Percentiles rank a stretch among this genome's conserved stretches.
Evolutionary conservation across 2,113 vertebrate genomes (phyloP).

Genomic region (Stomatorhinus ivindoensis): DNA sequence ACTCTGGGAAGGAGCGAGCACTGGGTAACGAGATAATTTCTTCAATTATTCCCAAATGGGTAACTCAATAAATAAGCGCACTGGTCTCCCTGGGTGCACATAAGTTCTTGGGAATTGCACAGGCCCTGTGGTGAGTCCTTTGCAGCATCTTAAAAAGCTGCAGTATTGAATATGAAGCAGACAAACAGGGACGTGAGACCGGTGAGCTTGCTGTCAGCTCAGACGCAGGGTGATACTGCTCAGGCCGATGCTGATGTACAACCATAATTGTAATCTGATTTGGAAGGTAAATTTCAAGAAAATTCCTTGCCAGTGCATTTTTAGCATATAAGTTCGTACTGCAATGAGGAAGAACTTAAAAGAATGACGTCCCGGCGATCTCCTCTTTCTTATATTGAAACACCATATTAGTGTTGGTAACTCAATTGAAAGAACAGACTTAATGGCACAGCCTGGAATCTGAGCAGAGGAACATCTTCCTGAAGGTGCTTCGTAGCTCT

Average conservation of each 20-base stretch:
- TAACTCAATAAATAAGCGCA: not conserved
- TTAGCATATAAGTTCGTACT: not conserved
- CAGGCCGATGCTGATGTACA: not conserved
- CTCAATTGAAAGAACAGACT: not conserved
- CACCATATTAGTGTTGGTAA: not conserved
- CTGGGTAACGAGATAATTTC: not conserved
- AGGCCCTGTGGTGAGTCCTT: not conserved
- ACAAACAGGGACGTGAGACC: not conserved
- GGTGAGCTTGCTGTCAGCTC: not conserved
- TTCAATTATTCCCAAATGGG: not conserved
- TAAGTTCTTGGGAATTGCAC: not conserved
- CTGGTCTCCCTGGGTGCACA: not conserved
- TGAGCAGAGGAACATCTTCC: conserved; percentile 69
- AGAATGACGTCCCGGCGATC: not conserved
- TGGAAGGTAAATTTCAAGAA: not conserved
- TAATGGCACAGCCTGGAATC: conserved; percentile 32
- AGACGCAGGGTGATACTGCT: not conserved
- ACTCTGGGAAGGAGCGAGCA: not conserved
- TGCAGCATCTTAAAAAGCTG: not conserved
- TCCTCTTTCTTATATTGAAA: not conserved
- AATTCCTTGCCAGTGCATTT: not conserved
- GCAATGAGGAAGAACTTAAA: not conserved
- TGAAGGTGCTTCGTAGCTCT: conserved; percentile 75
- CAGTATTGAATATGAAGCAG: not conserved
- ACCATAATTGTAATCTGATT: not conserved